phyloP scores from a whole-genome alignment of 2,888 invertebrate genomes.

The Notocelia uddmanniana region DNA sequence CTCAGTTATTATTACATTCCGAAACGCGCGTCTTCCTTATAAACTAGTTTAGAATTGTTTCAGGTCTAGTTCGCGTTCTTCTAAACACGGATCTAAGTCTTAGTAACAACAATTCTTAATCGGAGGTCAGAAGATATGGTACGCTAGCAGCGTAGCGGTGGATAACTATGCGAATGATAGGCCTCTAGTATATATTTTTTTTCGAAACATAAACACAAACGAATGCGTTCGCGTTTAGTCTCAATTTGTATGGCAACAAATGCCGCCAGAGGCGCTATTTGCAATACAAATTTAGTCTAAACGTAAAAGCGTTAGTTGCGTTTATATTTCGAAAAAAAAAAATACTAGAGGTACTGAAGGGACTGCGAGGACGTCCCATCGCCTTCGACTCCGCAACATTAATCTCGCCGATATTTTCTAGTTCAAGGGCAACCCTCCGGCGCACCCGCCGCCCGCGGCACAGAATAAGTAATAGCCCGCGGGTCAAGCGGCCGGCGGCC shows the following conservation, averaged over 20 bases:
- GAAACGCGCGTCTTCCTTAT: neutral
- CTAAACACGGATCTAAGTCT: neutral
- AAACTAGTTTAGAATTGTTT: neutral
- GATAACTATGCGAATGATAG: neutral
- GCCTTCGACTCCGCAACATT: slow-evolving; percentile 29
- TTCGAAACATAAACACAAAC: too few species aligned
- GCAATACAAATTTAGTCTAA: too few species aligned
- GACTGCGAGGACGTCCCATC: neutral
- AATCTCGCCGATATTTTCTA: slow-evolving; percentile 26
- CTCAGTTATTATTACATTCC: slow-evolving; percentile 13
- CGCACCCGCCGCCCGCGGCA: neutral
- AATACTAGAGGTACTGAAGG: too few species aligned
- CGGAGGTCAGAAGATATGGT: slow-evolving; percentile 2
- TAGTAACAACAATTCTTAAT: neutral
- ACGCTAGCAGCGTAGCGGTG: neutral
- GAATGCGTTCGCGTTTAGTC: too few species aligned
- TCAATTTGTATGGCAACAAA: too few species aligned
- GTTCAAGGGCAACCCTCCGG: slow-evolving; percentile 27
- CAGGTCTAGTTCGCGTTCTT: neutral
- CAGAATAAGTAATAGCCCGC: too few species aligned
- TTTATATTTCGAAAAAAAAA: too few species aligned
- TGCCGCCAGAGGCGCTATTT: too few species aligned
- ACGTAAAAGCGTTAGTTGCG: too few species aligned
- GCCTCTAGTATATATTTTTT: too few species aligned
- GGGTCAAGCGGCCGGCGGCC: too few species aligned